Base-by-base conservation (phyloP, 2,797 vertebrate species). In the Vireo griseus region DNA sequence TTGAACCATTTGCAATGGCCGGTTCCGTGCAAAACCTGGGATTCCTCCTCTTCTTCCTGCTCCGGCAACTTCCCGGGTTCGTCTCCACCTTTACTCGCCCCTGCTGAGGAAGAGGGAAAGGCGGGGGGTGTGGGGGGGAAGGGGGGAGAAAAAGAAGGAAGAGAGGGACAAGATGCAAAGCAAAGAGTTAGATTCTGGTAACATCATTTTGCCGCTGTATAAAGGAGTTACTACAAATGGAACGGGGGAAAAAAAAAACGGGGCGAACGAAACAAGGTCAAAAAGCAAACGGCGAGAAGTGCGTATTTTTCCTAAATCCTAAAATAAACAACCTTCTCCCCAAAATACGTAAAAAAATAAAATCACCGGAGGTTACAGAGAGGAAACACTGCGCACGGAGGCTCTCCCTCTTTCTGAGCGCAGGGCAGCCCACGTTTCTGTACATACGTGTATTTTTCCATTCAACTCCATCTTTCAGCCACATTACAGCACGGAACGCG, bases 1-100 rank as follows among this genome's bases (percentile, higher is more conserved):
- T 99, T 99, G 98, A 99, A 99, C 99, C 99, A 99, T 94, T 99
- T 99, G 98, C 99, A 99, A 98, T 99, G 98, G 97, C 99, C 99
- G 85, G 98, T 98, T 96, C 99, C 99, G 86, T 98, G 98, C 98
- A 98, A 98, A 98, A 99, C 91, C 97, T 98, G 99, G 97, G 98
- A 97, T 96, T 98, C 98, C 88, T 98, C 98, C 97, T 99, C 98
- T 96, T 98, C 98, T 48, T 97, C 97, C 96, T 97, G 98, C 97
- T 98, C 99, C 73, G 97, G 96, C 98, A 98, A 98, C 98, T 98
- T 98, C 97, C 98, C 98, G 96, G 98, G 98, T 96, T 99, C 98
- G 96, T 99, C 99, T 97, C 98, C 98, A 99, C 99, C 99, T 99
- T 98, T 99, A 98, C 98, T 98, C 98, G 98, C 98, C 98, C 99